Evolutionary conservation across 2,113 vertebrate genomes (phyloP), one percentile per base, ranked within the genome.

Genomic region (Narcine bancroftii): DNA sequence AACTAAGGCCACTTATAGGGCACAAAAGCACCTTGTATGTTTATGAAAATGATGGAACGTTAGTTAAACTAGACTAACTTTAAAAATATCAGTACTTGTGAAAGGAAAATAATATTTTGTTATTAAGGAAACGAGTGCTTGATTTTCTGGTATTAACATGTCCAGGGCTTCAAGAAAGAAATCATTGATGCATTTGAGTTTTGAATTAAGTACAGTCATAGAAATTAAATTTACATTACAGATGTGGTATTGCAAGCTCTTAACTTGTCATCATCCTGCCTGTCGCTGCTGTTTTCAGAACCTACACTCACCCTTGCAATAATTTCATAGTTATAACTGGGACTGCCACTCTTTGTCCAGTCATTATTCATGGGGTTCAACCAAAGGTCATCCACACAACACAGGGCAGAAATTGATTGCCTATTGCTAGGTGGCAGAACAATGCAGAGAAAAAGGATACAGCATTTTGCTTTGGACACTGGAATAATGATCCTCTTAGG

Each of bases 301-400:
- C 26, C 89, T 66, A 21, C 63, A 69, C 21, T 47, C 42, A 91
- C 65, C 1, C 65, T 47, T 24, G 47, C 71, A 91, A 69, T 69
- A 45, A 91, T 69, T 42, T 91, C 39, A 6, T 91, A 65, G 89
- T 91, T 91, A 69, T 69, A 69, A 69, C 65, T 24, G 29, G 65
- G 36, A 47, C 63, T 91, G 89, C 89, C 42, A 65, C 89, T 69
- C 65, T 91, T 91, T 91, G 63, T 39, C 63, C 26, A 91, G 65
- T 66, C 89, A 91, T 91, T 69, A 91, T 91, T 91, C 89, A 91
- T 69, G 42, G 89, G 65, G 89, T 91, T 91, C 89, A 91, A 69
- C 36, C 26, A 69, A 69, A 69, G 89, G 89, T 91, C 89, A 69
- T 65, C 60, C 65, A 69, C 11, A 21, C 39, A 47, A 69, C 89